Base-by-base conservation (phyloP, 2,888 invertebrate species). In the Eretmocerus hayati region DNA sequence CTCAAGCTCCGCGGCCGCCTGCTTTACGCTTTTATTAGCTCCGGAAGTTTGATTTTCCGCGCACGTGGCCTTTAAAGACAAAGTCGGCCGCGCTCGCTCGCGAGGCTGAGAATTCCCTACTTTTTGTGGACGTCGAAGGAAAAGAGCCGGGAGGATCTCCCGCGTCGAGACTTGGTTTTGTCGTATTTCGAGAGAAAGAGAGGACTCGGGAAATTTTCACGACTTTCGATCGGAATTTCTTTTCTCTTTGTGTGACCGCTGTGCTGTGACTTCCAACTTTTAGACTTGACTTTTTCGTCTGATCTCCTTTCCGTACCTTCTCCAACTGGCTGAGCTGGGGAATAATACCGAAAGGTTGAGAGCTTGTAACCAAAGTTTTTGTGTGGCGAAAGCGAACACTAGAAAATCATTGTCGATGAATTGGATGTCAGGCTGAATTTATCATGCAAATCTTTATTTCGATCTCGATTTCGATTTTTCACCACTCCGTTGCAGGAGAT, bases 11-110 rank as follows among this genome's bases (percentile, higher is more conserved):
- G 21, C 21, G 22, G 3, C 30, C 26, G 26, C 13, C 42, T 30
- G 23, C 8, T 30, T 15, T 8, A 8, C 37, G 30, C 48, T 54
- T 54, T 51, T 54, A 54, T 51, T 50, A 51, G 48, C 50, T 50
- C 43, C 50, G 53, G 53, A 54, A 51, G 53, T 54, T 54, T 54
- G 53, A 54, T 54, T 50, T 54, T 54, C 53, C 30, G 53, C 46
- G 53, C 53, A 54, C 53, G 53, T 51, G 53, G 48, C 46, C 50
- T 50, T 48, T 50, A 54, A 54, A 54, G 53, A 54, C 45, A 54
- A 54, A 54, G n/a, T n/a, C n/a, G n/a, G n/a, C n/a, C n/a, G n/a
- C n/a, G n/a, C n/a, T n/a, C n/a, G n/a, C n/a, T n/a, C n/a, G n/a
- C n/a, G n/a, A n/a, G n/a, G n/a, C n/a, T n/a, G n/a, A n/a, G n/a